These are phyloP conservation scores for Papilio dardanus DNA, from an alignment of 1,140 invertebrate genomes.

Conservation along the genomic window DNA sequence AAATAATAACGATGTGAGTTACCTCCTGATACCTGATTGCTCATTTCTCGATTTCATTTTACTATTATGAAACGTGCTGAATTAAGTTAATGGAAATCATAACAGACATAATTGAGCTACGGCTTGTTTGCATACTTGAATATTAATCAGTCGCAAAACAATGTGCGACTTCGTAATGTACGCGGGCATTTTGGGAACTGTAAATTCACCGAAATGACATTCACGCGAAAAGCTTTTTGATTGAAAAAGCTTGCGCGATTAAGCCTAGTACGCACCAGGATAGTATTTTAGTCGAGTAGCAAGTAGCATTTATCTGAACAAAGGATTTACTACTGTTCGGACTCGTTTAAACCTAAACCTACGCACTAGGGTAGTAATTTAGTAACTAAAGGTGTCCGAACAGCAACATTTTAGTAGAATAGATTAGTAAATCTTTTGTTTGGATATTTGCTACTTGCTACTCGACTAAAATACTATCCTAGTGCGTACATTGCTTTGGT, in stretches of 20 bases:
- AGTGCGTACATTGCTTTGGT: no score
- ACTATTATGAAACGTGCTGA: background rate
- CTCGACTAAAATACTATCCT: no score
- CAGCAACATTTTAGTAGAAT: no score
- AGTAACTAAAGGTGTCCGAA: no score
- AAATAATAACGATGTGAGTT: background rate
- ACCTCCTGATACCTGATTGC: background rate
- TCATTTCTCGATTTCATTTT: background rate
- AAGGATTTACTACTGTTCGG: no score
- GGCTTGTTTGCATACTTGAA: constrained; percentile 20
- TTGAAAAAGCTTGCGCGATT: constrained; percentile 2
- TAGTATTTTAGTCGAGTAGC: no score
- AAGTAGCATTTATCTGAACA: no score
- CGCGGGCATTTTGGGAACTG: constrained; percentile 8
- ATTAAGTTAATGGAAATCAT: constrained; percentile 25
- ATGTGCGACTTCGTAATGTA: constrained; percentile 8
- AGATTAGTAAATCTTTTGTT: no score
- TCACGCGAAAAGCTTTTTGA: constrained; percentile 2
- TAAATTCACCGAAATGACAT: constrained; percentile 23
- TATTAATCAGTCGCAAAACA: constrained; percentile 9
- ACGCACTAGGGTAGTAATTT: no score
- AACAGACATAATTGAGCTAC: constrained; percentile 19
- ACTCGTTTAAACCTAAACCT: no score
- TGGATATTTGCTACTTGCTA: no score
- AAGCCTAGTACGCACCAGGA: no score